A percentile compares a stretch with the other conserved stretches of the same genome.
Conservation (phyloP, 2,113 vertebrate genomes). For the Microcebus tavaratra region DNA sequence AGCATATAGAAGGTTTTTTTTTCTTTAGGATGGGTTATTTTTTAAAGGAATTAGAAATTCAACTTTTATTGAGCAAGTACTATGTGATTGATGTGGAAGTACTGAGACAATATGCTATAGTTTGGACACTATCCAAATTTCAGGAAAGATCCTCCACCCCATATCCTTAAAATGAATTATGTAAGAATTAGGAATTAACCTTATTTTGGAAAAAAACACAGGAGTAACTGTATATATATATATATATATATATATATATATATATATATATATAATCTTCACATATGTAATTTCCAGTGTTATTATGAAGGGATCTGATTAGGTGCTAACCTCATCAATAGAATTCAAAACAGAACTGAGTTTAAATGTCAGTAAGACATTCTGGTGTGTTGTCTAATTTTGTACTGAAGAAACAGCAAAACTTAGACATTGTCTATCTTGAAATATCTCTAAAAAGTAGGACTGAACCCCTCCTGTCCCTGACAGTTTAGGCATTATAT, state of each 20-base stretch:
- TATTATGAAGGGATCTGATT: neutral
- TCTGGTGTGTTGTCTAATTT: neutral
- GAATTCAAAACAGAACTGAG: neutral
- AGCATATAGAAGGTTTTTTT: neutral
- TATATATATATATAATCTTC: neutral
- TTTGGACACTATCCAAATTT: neutral
- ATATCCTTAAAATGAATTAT: neutral
- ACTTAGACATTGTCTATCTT: neutral
- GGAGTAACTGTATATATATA: neutral
- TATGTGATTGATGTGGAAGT: neutral
- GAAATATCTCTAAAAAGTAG: neutral
- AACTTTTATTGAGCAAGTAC: neutral
- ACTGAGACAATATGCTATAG: neutral
- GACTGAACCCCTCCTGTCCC: fast-evolving
- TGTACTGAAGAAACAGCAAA: neutral
- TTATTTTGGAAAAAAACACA: neutral
- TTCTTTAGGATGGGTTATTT: neutral
- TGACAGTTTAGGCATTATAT: neutral
- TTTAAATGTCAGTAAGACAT: neutral
- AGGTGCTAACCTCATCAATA: neutral
- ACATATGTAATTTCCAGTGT: neutral
- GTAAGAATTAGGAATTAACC: neutral
- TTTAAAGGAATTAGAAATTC: neutral
- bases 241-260: too few species aligned
- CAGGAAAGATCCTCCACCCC: neutral